phyloP scores from a whole-genome alignment of 2,888 invertebrate genomes.

The Empis livida region DNA sequence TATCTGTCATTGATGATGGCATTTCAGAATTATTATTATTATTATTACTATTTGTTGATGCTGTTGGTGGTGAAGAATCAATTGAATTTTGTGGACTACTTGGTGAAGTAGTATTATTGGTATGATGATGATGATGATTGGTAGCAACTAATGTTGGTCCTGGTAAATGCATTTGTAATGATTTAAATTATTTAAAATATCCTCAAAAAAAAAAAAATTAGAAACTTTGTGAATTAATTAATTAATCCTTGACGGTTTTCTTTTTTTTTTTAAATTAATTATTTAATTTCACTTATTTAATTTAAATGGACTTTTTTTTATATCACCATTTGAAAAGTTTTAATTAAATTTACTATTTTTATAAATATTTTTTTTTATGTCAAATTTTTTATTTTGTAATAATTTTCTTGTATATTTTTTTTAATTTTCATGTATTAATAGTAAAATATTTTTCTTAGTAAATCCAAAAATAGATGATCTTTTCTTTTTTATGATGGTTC shows the following conservation, averaged over 20 bases:
- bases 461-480: too few species aligned
- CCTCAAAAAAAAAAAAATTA: too few species aligned
- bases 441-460: too few species aligned
- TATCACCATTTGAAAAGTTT: background rate
- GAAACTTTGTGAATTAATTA: too few species aligned
- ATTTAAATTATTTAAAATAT: background rate
- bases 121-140: conserved; percentile 4
- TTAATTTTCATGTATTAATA: background rate
- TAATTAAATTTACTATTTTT: background rate
- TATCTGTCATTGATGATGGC: conserved; percentile 56
- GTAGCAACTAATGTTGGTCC: conserved; percentile 31
- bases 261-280: background rate
- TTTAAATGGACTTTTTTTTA: background rate
- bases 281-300: background rate
- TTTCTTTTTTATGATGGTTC: background rate
- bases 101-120: conserved; percentile 14
- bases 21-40: conserved; percentile 32
- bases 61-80: conserved; percentile 15
- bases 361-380: background rate
- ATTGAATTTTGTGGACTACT: background rate
- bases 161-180: conserved; percentile 29
- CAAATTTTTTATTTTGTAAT: background rate
- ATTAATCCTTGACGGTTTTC: too few species aligned
- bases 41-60: conserved; percentile 23
- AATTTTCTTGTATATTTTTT: background rate